A percentile compares a stretch with the other conserved stretches of the same genome.
Evolutionary conservation across 2,113 vertebrate genomes (phyloP).

Genomic region (Zeus faber): DNA sequence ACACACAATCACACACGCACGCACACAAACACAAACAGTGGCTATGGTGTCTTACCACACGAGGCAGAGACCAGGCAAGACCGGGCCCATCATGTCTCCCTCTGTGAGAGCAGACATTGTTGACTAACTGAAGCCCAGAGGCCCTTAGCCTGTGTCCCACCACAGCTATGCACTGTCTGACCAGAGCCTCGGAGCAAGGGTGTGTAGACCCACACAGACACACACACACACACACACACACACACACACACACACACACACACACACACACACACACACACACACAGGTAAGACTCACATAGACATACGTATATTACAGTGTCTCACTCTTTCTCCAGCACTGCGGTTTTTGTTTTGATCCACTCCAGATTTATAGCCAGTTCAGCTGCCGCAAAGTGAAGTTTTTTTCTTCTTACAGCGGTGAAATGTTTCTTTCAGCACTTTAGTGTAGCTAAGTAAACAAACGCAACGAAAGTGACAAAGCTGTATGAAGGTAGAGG

Average conservation of each 20-base stretch:
- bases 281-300: slow-evolving; percentile 25
- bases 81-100: slow-evolving; percentile 65
- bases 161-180: slow-evolving; percentile 78
- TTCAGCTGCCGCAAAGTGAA: slow-evolving; percentile 14
- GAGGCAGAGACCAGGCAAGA: slow-evolving; percentile 49
- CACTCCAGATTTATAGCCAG: slow-evolving; percentile 15
- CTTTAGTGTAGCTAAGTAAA: not conserved
- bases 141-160: slow-evolving; percentile 58
- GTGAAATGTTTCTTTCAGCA: not conserved
- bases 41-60: slow-evolving; percentile 28
- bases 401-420: slow-evolving; percentile 15
- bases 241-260: slow-evolving; percentile 33
- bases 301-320: slow-evolving; percentile 12
- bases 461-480: not conserved
- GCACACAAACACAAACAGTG: slow-evolving; percentile 7
- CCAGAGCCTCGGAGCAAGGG: slow-evolving; percentile 64
- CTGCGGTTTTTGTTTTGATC: slow-evolving; percentile 40
- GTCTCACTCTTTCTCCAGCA: slow-evolving; percentile 26
- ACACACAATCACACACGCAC: not conserved
- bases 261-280: slow-evolving; percentile 8
- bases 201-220: slow-evolving; percentile 50
- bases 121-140: slow-evolving; percentile 71
- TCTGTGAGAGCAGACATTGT: slow-evolving; percentile 67
- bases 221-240: slow-evolving; percentile 50
- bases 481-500: not conserved